These are phyloP conservation scores for Agonum fuliginosum DNA, from an alignment of 2,888 invertebrate genomes.

Conservation along the genomic window DNA sequence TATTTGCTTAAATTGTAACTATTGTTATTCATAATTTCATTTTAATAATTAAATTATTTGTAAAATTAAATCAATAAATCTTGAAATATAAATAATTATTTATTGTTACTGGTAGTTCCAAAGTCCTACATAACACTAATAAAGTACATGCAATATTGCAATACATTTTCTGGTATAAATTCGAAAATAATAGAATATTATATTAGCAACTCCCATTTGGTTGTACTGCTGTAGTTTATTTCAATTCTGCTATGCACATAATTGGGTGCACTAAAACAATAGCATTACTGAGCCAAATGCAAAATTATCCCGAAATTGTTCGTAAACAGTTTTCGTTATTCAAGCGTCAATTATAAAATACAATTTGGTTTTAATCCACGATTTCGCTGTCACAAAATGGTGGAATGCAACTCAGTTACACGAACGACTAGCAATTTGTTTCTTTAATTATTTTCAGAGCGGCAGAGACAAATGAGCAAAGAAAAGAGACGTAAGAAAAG, in stretches of 20 bases:
- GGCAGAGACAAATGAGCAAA: slow-evolving; percentile 49
- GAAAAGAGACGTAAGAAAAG: slow-evolving; percentile 43
- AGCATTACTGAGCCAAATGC: neutral
- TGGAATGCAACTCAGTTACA: slow-evolving; percentile 45
- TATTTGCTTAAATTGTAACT: too few relatives aligned
- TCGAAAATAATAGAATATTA: neutral
- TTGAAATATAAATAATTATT: neutral
- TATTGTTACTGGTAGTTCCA: neutral
- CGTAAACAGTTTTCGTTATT: slow-evolving; percentile 16
- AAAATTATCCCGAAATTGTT: slow-evolving; percentile 9
- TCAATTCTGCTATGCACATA: neutral
- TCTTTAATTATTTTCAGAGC: slow-evolving; percentile 56
- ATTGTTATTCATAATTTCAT: too few relatives aligned
- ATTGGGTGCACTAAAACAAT: neutral
- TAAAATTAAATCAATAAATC: neutral
- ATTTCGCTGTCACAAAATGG: slow-evolving; percentile 34
- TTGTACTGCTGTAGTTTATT: neutral
- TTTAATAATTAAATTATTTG: neutral
- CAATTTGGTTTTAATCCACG: slow-evolving; percentile 49
- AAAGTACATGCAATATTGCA: neutral
- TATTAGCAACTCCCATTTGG: neutral
- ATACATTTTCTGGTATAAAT: neutral
- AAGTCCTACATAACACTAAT: neutral
- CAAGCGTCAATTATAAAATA: slow-evolving; percentile 44
- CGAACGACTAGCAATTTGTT: slow-evolving; percentile 56